Evolutionary conservation across 2,888 invertebrate species (phyloP), one percentile per base, ranked within the genome.

Genomic region (Glaucopsyche alexis): DNA sequence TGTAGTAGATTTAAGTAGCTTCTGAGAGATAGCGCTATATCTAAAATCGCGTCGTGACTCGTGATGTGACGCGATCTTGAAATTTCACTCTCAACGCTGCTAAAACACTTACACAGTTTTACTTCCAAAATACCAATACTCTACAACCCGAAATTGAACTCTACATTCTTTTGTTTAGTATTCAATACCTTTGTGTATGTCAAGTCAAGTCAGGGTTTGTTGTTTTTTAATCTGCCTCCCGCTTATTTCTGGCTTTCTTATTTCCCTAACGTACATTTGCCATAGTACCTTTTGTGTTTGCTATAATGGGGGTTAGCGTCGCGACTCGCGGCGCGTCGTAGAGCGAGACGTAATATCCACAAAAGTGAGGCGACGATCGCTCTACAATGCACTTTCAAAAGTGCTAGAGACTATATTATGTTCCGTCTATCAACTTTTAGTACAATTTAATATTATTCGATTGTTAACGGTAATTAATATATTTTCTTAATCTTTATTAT

Each of bases 331-430:
- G 4, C 6, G 13, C 11, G 29, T 13, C 14, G 29, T 60, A 16
- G 55, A 19, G 16, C 55, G 19, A 16, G 55, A 9, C 55, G 19
- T 29, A 19, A 38, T 60, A 11, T 60, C 29, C 29, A 60, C 29
- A 60, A 19, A 55, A 60, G 55, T 19, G 60, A 60, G 60, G 60
- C 60, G 29, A 13, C 60, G 13, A 47, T 29, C 5, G 60, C 60
- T 60, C 19, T 60, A 13, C 29, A 60, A 60, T 60, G 29, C 60
- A 38, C 19, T 55, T 60, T 60, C 7, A 38, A 60, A 60, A 60
- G 7, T n/a, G 50, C 50, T n/a, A 50, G 50, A 60, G 14, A 13
- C 29, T 29, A 60, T 60, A 47, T 11, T 11, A 60, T 60, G 60
- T 60, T 60, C 7, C 29, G 14, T 38, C 29, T 38, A 13, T 1